phyloP scores from a whole-genome alignment of 2,888 invertebrate species.

The Temnothorax ravouxi region DNA sequence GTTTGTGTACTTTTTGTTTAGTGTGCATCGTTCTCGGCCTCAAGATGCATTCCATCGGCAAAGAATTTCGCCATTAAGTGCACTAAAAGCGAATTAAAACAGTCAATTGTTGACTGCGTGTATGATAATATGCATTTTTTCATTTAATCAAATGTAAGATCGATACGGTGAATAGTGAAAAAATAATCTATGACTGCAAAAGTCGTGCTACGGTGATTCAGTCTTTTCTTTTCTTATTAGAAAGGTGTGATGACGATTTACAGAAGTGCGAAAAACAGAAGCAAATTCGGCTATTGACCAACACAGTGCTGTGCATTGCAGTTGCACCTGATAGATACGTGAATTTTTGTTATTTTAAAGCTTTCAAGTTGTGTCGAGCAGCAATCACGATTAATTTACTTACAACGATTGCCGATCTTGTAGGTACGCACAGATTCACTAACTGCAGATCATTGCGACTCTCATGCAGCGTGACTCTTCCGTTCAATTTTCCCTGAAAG shows the following conservation, averaged over 20 bases:
- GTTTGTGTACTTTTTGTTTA: constrained; percentile 54
- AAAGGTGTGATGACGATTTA: constrained; percentile 14
- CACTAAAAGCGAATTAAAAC: constrained; percentile 15
- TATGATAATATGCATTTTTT: background rate
- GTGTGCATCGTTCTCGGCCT: constrained; percentile 43
- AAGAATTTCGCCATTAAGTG: constrained; percentile 16
- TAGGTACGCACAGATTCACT: constrained; percentile 83
- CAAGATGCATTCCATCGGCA: constrained; percentile 16
- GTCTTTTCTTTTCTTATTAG: background rate
- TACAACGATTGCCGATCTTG: constrained; percentile 82
- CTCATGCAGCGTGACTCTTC: constrained; percentile 80
- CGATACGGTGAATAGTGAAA: constrained; percentile 10
- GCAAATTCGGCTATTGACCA: background rate
- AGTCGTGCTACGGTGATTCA: background rate
- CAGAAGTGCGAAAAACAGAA: constrained; percentile 23
- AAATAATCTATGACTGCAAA: constrained; percentile 13
- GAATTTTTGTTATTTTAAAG: constrained; percentile 33
- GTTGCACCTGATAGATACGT: constrained; percentile 19
- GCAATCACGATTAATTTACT: constrained; percentile 76
- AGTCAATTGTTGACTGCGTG: constrained; percentile 24
- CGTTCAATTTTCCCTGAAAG: constrained; percentile 83
- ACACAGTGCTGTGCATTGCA: constrained; percentile 27
- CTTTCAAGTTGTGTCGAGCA: constrained; percentile 28
- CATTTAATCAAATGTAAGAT: background rate
- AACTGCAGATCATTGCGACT: constrained; percentile 82